Evolutionary conservation across 2,797 vertebrate genomes (phyloP).

Genomic region (Enteromius afrohamiltoni): DNA sequence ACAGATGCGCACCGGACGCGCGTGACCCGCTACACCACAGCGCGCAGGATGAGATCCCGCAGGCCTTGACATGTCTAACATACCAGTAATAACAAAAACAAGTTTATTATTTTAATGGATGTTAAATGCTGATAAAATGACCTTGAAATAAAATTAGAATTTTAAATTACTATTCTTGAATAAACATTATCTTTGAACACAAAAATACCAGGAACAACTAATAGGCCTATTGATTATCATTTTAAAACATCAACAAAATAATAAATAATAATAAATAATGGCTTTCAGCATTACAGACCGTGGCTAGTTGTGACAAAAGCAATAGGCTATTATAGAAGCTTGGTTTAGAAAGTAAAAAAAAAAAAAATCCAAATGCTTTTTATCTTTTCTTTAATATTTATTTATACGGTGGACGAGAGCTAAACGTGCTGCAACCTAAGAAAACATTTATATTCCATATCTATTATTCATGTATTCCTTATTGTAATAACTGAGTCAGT

Average conservation of each 20-base stretch:
- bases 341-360: not conserved
- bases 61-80: slow-evolving; percentile 30
- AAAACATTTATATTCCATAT: no score
- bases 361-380: not conserved
- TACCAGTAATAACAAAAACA: not conserved
- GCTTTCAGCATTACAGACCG: not conserved
- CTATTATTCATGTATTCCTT: no score
- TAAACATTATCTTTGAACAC: not conserved
- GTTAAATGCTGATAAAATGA: not conserved
- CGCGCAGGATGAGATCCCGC: slow-evolving; percentile 23
- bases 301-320: not conserved
- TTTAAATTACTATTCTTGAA: not conserved
- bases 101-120: not conserved
- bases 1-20: slow-evolving; percentile 67
- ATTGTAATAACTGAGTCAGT: no score
- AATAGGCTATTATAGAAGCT: not conserved
- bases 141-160: no score
- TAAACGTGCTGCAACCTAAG: no score
- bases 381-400: not conserved
- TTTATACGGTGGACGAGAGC: not conserved
- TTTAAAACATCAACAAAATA: not conserved
- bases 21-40: slow-evolving; percentile 67
- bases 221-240: not conserved
- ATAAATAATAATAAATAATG: not conserved
- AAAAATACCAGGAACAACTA: not conserved